Percentiles rank a stretch among this genome's conserved stretches.
Evolutionary conservation across 2,888 invertebrate genomes (phyloP).

Genomic region (Oasisia sp.): DNA sequence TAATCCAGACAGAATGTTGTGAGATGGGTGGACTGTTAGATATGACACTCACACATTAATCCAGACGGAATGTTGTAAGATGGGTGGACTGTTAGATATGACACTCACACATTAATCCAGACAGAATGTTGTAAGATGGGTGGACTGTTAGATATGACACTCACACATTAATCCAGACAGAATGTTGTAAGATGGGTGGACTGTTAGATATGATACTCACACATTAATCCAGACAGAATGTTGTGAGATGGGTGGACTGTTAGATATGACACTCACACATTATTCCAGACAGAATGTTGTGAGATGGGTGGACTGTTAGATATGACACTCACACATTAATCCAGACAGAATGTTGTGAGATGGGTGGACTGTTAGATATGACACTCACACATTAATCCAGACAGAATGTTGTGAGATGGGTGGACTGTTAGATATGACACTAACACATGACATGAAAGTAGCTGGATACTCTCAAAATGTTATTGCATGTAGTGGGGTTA

Average conservation of each 20-base stretch:
- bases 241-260: no score
- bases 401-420: not conserved
- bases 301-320: no score
- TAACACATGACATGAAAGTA: no score
- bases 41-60: not conserved
- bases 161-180: not conserved
- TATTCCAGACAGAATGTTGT: not conserved
- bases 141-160: no score
- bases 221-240: not conserved
- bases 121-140: not conserved
- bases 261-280: no score
- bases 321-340: not conserved
- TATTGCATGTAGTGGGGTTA: no score
- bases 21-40: no score
- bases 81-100: no score
- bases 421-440: no score
- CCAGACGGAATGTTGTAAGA: not conserved
- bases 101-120: not conserved
- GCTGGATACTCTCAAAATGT: no score
- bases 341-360: not conserved
- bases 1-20: not conserved
- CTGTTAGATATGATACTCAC: no score
- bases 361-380: no score
- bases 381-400: not conserved
- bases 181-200: not conserved